Evolutionary conservation across 2,888 invertebrate species (phyloP).

Genomic region (Trypoxylon attenuatum): DNA sequence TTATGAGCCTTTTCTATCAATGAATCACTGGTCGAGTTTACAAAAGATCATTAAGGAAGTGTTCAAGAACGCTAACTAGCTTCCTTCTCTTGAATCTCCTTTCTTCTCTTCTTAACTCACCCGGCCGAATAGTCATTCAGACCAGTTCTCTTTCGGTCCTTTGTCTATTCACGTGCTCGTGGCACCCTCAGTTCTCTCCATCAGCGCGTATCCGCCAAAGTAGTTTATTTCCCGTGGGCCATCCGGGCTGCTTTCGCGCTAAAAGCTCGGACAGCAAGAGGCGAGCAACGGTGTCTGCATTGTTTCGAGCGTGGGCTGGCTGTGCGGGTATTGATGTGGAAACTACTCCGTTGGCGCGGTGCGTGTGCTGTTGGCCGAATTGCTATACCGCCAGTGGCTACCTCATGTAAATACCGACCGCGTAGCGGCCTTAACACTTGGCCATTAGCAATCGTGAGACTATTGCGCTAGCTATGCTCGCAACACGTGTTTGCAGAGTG

Average conservation of each 20-base stretch:
- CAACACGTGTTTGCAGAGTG: no score
- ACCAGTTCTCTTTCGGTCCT: background rate
- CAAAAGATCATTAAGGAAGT: background rate
- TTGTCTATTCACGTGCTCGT: slow-evolving; percentile 14
- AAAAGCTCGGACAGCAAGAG: slow-evolving; percentile 24
- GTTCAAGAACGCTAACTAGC: background rate
- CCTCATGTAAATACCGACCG: no score
- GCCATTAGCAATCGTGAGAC: no score
- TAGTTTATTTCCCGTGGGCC: slow-evolving; percentile 46
- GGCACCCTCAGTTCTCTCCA: slow-evolving; percentile 29
- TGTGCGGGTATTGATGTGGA: background rate
- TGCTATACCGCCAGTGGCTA: no score
- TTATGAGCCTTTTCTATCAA: no score
- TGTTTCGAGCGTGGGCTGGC: slow-evolving; percentile 12
- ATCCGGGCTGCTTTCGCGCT: slow-evolving; percentile 21
- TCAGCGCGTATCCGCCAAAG: slow-evolving; percentile 36
- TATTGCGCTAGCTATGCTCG: no score
- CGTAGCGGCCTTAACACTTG: no score
- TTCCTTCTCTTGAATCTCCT: slow-evolving; percentile 11
- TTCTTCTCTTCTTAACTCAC: no score
- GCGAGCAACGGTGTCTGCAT: slow-evolving; percentile 13
- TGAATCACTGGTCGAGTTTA: no score
- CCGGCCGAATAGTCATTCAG: background rate
- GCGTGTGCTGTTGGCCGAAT: no score
- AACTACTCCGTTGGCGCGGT: no score